Base-by-base conservation (phyloP, 2,888 invertebrate genomes). In the Arctia plantaginis region DNA sequence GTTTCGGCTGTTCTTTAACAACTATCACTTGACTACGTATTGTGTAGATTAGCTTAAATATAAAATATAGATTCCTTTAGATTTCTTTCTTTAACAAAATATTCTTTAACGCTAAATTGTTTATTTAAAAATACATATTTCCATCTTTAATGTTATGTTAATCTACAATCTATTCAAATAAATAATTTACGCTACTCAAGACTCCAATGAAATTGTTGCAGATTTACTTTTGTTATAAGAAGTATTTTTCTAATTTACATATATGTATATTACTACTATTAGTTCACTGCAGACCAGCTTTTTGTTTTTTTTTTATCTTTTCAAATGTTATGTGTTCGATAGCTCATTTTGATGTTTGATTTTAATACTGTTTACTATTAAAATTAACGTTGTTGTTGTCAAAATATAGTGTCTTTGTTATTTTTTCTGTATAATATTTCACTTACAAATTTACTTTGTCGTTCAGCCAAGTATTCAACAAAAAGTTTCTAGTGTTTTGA, bases 401-500 rank as follows among this genome's bases (percentile, higher is more conserved):
- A 59, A n/a, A 59, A 59, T 13, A 59, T 27, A 59, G 13, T 59
- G 13, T 4, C 2, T 13, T 59, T 20, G 47, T 47, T 27, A 59
- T 27, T 59, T 47, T 8, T 20, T 51, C 8, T 7, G 51, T 20
- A 51, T 47, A 47, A 47, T 51, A 51, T 51, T 51, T 51, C 51
- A 18, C 18, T 47, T 47, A 47, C 10, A 18, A 41, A 47, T 47
- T 62, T 59, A 23, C 27, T n/a, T 23, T 33, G 15, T 69, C 39
- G 55, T 69, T 59, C 39, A n/a, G 39, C 41, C 30, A 47, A 44
- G 47, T 71, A 64, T 66, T 65, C 27, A 55, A 66, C 51, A 66
- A 66, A 59, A 27, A 67, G 67, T 68, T 67, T 74, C 64, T 71
- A 71, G 39, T 67, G 47, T 69, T 69, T 75, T 75, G 72, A 41